Percentiles rank a stretch among this genome's conserved stretches.
Evolutionary conservation across 1,140 invertebrate genomes (phyloP).

Genomic region (Zelostemma sp.): DNA sequence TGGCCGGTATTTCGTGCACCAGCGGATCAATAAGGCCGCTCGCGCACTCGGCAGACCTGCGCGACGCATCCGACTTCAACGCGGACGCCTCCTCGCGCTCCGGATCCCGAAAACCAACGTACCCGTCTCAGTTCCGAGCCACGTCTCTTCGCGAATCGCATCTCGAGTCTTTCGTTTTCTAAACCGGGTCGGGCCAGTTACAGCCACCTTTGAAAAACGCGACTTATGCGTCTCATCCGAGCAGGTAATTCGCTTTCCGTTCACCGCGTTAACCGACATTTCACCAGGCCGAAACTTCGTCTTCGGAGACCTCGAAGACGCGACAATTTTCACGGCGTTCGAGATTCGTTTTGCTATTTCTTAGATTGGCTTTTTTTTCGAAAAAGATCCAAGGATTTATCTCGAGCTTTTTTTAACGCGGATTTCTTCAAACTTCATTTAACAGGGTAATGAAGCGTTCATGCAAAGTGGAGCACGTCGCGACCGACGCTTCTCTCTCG

Average conservation of each 20-base stretch:
- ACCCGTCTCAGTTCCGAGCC: slow-evolving; percentile 33
- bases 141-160: slow-evolving; percentile 23
- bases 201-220: slow-evolving; percentile 62
- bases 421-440: too few species aligned
- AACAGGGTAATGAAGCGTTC: too few species aligned
- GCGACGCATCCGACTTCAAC: slow-evolving; percentile 15
- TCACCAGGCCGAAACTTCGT: neutral
- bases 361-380: too few species aligned
- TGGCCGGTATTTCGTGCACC: neutral
- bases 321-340: neutral
- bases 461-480: too few species aligned
- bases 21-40: slow-evolving; percentile 38
- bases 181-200: slow-evolving; percentile 50
- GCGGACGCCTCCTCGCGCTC: slow-evolving; percentile 21
- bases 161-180: slow-evolving; percentile 10
- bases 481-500: too few species aligned
- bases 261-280: neutral
- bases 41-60: slow-evolving; percentile 21
- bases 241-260: slow-evolving; percentile 59
- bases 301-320: too few species aligned
- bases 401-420: too few species aligned
- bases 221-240: slow-evolving; percentile 71
- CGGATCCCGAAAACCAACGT: slow-evolving; percentile 26
- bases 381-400: too few species aligned
- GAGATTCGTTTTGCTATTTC: too few species aligned